Evolutionary conservation across 2,888 invertebrate genomes (phyloP).

Genomic region (Mythimna vitellina): DNA sequence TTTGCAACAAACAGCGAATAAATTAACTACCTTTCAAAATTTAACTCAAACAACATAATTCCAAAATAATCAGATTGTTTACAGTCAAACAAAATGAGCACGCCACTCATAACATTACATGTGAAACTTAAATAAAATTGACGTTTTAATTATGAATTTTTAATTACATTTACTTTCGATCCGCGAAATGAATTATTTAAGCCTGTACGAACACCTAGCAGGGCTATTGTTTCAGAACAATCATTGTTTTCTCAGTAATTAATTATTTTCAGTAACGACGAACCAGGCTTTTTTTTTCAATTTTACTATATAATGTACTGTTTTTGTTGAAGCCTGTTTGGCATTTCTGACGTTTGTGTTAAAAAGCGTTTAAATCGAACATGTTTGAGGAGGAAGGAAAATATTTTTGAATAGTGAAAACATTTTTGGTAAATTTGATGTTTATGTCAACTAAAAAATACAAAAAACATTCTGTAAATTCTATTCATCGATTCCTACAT

Average conservation of each 20-base stretch:
- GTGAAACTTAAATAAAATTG: constrained; percentile 26
- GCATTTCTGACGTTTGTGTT: constrained; percentile 10
- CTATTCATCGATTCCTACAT: too few relatives aligned
- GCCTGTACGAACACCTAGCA: constrained; percentile 17
- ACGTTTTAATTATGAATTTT: constrained; percentile 43
- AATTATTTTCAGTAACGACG: constrained; percentile 36
- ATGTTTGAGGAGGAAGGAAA: background rate
- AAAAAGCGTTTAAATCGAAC: background rate
- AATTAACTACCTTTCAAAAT: background rate
- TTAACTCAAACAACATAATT: background rate
- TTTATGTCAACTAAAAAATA: background rate
- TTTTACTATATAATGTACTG: constrained; percentile 22
- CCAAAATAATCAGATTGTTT: constrained; percentile 1
- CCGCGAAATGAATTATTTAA: constrained; percentile 35
- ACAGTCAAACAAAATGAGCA: constrained; percentile 11
- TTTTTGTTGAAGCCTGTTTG: constrained; percentile 15
- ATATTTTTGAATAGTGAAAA: background rate
- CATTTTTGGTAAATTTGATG: background rate
- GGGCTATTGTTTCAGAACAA: constrained; percentile 35
- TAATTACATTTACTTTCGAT: constrained; percentile 51
- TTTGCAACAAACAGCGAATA: background rate
- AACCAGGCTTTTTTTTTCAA: constrained; percentile 20
- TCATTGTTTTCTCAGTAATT: constrained; percentile 40
- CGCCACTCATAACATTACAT: background rate
- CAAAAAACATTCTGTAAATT: too few relatives aligned